phyloP scores from a whole-genome alignment of 2,888 invertebrate species.

The Perdita meconis region DNA sequence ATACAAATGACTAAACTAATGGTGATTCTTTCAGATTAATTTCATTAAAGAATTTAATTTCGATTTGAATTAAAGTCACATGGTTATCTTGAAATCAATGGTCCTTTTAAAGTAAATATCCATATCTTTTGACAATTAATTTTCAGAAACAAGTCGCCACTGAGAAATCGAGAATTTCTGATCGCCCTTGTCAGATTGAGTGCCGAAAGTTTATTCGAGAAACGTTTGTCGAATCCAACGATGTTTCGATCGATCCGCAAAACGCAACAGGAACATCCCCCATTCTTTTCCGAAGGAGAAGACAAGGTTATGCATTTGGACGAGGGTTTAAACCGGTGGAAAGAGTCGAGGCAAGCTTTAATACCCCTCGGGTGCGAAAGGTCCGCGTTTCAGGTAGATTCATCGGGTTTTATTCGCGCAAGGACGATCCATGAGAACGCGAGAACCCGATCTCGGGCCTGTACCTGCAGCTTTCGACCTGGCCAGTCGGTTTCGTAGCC shows the following conservation, averaged over 20 bases:
- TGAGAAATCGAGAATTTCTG: background rate
- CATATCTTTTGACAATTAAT: no score
- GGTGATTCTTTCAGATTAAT: no score
- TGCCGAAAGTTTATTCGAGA: background rate
- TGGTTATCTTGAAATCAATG: no score
- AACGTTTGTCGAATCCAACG: conserved; percentile 4
- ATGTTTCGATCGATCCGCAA: background rate
- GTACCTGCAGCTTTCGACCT: conserved; percentile 75
- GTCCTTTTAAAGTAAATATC: no score
- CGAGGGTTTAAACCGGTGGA: conserved; percentile 39
- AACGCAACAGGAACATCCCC: background rate
- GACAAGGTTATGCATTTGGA: conserved; percentile 28
- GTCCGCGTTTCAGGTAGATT: conserved; percentile 70
- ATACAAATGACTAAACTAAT: no score
- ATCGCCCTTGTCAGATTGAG: background rate
- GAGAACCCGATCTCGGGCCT: conserved; percentile 54
- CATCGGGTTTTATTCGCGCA: conserved; percentile 64
- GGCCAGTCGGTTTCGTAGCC: conserved; percentile 64
- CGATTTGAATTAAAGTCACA: no score
- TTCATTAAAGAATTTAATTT: no score
- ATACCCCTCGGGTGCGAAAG: conserved; percentile 62
- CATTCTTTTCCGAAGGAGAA: background rate
- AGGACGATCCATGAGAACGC: conserved; percentile 78
- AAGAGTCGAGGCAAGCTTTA: conserved; percentile 62
- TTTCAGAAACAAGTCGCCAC: background rate